A percentile compares a stretch with the other conserved stretches of the same genome.
Conservation (phyloP, 2,797 vertebrate species). For the Schizothorax lantsangensis region DNA sequence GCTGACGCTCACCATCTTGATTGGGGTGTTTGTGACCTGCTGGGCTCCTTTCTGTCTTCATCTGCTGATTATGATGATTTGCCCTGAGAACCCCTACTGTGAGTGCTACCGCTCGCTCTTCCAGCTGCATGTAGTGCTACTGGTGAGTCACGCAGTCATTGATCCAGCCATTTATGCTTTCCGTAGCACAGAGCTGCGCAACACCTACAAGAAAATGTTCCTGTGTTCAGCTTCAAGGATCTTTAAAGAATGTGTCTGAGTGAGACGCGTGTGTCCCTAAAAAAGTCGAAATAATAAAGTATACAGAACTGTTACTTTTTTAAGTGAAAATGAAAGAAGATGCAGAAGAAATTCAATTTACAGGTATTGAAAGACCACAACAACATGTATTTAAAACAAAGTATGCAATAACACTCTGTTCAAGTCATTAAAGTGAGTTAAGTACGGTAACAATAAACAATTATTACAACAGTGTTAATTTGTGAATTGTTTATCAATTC, state of each 20-base stretch:
- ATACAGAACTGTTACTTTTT: not conserved
- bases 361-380: conserved; percentile 6
- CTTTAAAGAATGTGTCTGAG: conserved; percentile 31
- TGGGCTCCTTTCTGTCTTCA: conserved; percentile 95
- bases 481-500: not conserved
- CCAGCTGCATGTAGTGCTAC: conserved; percentile 86
- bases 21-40: conserved; percentile 91
- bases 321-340: not conserved
- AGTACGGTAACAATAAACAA: not conserved
- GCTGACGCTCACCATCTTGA: conserved; percentile 90
- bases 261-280: not conserved
- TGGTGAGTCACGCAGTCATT: conserved; percentile 91
- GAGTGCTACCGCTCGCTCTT: conserved; percentile 94
- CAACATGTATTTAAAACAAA: conserved; percentile 8
- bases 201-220: conserved; percentile 89
- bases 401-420: not conserved
- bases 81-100: conserved; percentile 91
- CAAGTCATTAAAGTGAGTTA: not conserved
- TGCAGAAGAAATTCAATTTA: not conserved
- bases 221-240: conserved; percentile 65
- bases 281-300: not conserved
- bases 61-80: conserved; percentile 87
- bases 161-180: conserved; percentile 96
- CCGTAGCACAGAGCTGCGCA: conserved; percentile 86
- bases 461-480: not conserved